phyloP scores from a whole-genome alignment of 53 echinoderm and acorn worm species.

The Glandiceps talaboti region DNA sequence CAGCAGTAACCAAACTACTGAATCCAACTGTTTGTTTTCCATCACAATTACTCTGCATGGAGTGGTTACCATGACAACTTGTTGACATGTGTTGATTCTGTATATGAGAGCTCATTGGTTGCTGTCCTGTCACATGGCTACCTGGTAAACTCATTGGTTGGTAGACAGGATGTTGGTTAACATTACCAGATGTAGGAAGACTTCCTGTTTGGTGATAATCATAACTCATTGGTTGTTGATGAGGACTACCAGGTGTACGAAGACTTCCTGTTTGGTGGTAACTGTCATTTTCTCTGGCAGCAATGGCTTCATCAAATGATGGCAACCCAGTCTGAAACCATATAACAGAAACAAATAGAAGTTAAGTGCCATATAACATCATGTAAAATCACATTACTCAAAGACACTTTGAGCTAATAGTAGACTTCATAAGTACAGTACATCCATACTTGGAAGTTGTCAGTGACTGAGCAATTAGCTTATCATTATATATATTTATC shows the following conservation, averaged over 20 bases:
- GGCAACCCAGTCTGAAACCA: background rate
- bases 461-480: too few relatives aligned
- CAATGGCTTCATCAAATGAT: background rate
- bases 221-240: too few relatives aligned
- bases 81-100: background rate
- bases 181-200: background rate
- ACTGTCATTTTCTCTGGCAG: background rate
- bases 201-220: conserved; percentile 1
- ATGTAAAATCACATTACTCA: too few relatives aligned
- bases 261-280: background rate
- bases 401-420: too few relatives aligned
- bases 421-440: too few relatives aligned
- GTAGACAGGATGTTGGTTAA: too few relatives aligned
- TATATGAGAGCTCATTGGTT: background rate
- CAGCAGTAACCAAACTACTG: background rate
- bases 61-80: background rate
- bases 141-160: background rate
- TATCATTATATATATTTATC: too few relatives aligned
- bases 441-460: too few relatives aligned
- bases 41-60: too few relatives aligned
- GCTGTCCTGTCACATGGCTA: background rate
- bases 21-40: too few relatives aligned
- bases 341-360: too few relatives aligned
- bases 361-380: too few relatives aligned
- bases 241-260: background rate